phyloP scores from a whole-genome alignment of 2,113 vertebrate genomes.

The Calidris pugnax region DNA sequence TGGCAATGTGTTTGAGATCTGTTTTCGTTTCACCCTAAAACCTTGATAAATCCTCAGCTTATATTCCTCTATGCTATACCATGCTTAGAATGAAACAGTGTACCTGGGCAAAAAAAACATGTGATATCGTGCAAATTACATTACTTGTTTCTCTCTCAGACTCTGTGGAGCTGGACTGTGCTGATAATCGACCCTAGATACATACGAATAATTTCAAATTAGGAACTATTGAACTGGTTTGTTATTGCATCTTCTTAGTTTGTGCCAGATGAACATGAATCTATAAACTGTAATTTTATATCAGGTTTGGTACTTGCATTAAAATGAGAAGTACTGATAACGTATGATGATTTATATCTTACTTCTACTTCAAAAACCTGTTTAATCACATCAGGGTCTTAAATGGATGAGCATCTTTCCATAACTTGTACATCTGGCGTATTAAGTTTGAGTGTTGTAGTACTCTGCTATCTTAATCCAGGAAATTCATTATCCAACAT shows the following conservation, averaged over 20 bases:
- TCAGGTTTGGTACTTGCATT: neutral
- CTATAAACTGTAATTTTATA: neutral
- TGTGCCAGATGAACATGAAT: neutral
- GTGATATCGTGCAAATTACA: neutral
- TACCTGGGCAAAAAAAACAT: neutral
- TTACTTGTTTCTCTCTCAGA: neutral
- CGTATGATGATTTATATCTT: neutral
- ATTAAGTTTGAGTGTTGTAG: constrained; percentile 49
- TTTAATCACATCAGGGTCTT: constrained; percentile 12
- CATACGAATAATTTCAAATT: neutral
- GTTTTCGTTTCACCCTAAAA: neutral
- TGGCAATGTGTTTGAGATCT: neutral
- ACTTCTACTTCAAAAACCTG: neutral
- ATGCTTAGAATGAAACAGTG: neutral
- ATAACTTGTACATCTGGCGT: constrained; percentile 24
- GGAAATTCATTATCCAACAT: constrained; percentile 68
- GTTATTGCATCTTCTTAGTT: neutral
- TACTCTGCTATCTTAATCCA: constrained; percentile 54
- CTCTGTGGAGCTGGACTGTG: neutral
- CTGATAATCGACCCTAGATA: neutral
- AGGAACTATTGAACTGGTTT: neutral
- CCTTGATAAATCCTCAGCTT: neutral
- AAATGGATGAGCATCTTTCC: constrained; percentile 3
- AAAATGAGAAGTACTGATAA: neutral
- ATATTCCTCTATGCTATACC: too few relatives aligned